Evolutionary conservation across 2,888 invertebrate genomes (phyloP), one percentile per base, ranked within the genome.

Genomic region (Protophormia terraenovae): DNA sequence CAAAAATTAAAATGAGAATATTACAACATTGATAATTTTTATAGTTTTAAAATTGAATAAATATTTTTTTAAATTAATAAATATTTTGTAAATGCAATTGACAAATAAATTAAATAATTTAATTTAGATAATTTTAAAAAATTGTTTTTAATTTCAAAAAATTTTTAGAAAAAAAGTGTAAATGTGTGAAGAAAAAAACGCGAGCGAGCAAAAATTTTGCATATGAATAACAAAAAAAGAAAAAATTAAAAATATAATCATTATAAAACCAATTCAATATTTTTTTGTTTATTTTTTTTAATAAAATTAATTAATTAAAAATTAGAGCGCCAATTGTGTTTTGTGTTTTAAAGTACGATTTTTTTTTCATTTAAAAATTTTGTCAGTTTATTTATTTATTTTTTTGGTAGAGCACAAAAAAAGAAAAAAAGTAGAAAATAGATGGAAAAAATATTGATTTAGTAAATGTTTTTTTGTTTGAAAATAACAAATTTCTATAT

Each of bases 11-110:
- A 89, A 90, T 90, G 87, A 90, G 89, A 90, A 90, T 89, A 88
- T 90, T 89, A 90, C 90, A 90, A 90, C 89, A 90, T 90, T 90
- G 89, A 90, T 90, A 90, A 89, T 89, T 88, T 67, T 75, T 69
- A 83, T 76, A 64, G 71, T 72, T 58, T 19, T 72, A 84, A 62
- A 78, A 6, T 60, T 50, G 50, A 19, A 75, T 67, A 81, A 67
- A 81, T 67, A 73, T 73, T 80, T 66, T 41, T 32, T n/a, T n/a
- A n/a, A n/a, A n/a, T n/a, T n/a, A n/a, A n/a, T 66, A 72, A 72
- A 80, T 45, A 41, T 79, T 53, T 78, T 58, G 3, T 7, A 69
- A 78, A 78, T 76, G 76, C 53, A 76, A 66, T 76, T 64, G 64
- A 64, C 22, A 67, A 76, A 75, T 7, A 75, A 66, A 75, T 19